Base-by-base conservation (phyloP, 1,140 invertebrate species). In the Euura saliciscinereae region DNA sequence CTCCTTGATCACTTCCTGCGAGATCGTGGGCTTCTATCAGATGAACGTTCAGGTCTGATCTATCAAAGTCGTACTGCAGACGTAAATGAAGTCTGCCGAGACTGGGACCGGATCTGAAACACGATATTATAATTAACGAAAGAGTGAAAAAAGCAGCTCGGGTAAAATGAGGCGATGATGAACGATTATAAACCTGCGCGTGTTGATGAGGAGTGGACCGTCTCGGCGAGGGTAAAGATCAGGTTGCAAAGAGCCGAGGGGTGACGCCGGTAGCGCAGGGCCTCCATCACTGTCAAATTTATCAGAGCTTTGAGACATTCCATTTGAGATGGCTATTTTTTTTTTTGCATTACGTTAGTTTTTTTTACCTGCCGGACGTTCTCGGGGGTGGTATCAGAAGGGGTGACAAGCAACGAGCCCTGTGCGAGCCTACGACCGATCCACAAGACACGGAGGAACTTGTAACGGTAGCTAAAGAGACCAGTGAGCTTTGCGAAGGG, bases 31-130 rank as follows among this genome's bases (percentile, higher is more conserved):
- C 95, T 94, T 86, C 70, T 86, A 97, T 96, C 64, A 97, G 85
- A 86, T 96, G 94, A 43, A 97, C 93, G 73, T 95, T 92, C 65
- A 97, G 88, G 85, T 97, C 96, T 42, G 95, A 96, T 78, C 94
- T 91, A 83, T 96, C 93, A 80, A 96, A 96, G 85, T 97, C 95
- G 78, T 97, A 97, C 77, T 94, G 95, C 5, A 97, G 88, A n/a
- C 94, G 89, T 75, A 96, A 89, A 82, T 97, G 95, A 72, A 97
- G 89, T 65, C 94, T 89, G 43, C 95, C 95, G 6, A 96, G 88
- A 68, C 91, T 91, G 28, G 91, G 90, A 2, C 91, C 91, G 6
- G 81, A 79, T 72, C 81, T 83, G 71, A 82, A 79, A 74, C 83
- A 80, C 10, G 88, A 87, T 11, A 59, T n/a, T 6, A 3, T 59